phyloP scores from a whole-genome alignment of 2,888 invertebrate species.

The Andrena hattorfiana region DNA sequence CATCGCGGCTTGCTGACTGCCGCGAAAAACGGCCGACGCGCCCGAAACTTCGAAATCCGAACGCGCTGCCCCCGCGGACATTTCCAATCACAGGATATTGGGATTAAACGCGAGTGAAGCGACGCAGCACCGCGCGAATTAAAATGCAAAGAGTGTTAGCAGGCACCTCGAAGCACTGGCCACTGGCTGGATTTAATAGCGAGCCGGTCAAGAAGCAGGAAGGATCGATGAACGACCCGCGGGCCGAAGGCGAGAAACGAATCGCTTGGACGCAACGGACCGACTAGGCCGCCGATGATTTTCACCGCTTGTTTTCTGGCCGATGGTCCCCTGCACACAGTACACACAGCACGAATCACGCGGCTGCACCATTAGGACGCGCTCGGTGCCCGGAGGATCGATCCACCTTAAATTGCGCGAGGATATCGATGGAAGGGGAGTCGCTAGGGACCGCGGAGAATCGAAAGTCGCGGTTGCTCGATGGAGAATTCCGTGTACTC shows the following conservation, averaged over 20 bases:
- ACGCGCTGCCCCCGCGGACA: neutral
- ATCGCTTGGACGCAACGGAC: slow-evolving; percentile 39
- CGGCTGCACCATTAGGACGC: slow-evolving; percentile 57
- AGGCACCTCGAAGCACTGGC: neutral
- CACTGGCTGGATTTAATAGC: too few relatives aligned
- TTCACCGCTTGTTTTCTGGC: slow-evolving; percentile 62
- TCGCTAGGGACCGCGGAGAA: neutral
- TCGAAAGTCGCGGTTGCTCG: neutral
- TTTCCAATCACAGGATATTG: neutral
- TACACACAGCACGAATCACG: slow-evolving; percentile 47
- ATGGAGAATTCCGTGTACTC: neutral
- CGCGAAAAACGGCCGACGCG: neutral
- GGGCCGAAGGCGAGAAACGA: slow-evolving; percentile 37
- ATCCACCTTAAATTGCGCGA: slow-evolving; percentile 41
- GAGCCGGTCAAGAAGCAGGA: neutral
- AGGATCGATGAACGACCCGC: slow-evolving; percentile 4
- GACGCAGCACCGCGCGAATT: neutral
- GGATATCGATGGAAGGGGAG: slow-evolving; percentile 9
- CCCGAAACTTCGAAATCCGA: neutral
- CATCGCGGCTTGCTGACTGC: neutral
- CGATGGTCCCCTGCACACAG: slow-evolving; percentile 45
- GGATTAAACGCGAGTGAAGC: too few relatives aligned
- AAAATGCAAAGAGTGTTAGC: neutral
- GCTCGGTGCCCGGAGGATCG: slow-evolving; percentile 34
- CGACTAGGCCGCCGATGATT: slow-evolving; percentile 47